Evolutionary conservation across 2,113 vertebrate genomes (phyloP), one percentile per base, ranked within the genome.

Genomic region (Gymnocephalus cernua): DNA sequence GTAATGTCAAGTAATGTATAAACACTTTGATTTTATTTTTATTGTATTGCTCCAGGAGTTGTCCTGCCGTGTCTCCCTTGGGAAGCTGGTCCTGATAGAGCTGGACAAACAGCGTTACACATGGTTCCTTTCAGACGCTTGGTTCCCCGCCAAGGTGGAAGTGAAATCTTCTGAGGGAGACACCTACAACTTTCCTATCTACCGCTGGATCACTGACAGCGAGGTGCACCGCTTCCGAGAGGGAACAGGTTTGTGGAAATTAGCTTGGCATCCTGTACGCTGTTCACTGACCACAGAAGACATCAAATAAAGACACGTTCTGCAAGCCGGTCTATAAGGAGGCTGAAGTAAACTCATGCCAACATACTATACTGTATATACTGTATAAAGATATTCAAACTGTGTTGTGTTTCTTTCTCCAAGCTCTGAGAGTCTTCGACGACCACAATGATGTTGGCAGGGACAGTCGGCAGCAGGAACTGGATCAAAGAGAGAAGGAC

Each of bases 121-220:
- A 12, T 1, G 85, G 1, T 32, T 85, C 4, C 73, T 67, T 9
- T 18, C 74, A 2, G 86, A 93, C 58, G 2, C 47, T 4, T 95
- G 94, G 93, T 93, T 90, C 15, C 80, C 79, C n/a, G 25, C 71
- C 41, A 92, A 90, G n/a, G 83, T 94, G 4, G 58, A 66, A 15
- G 84, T 94, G 14, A 80, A 27, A 41, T 85, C 83, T 7, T 88
- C 90, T 0, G 88, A 91, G 12, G 82, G 83, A 9, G n/a, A 83
- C 2, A 70, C 2, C 4, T 85, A 88, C 48, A 63, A 15, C 45
- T 94, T 95, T 56, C 93, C 93, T 2, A 57, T 93, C 71, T 90
- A 93, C 88, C 73, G 66, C 41, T 94, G 90, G 91, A 86, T 93
- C 68, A 12, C 2, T 32, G 85, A 91, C 61, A 41, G 41, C 0